phyloP scores from a whole-genome alignment of 2,113 vertebrate genomes.

The Peromyscus californicus region DNA sequence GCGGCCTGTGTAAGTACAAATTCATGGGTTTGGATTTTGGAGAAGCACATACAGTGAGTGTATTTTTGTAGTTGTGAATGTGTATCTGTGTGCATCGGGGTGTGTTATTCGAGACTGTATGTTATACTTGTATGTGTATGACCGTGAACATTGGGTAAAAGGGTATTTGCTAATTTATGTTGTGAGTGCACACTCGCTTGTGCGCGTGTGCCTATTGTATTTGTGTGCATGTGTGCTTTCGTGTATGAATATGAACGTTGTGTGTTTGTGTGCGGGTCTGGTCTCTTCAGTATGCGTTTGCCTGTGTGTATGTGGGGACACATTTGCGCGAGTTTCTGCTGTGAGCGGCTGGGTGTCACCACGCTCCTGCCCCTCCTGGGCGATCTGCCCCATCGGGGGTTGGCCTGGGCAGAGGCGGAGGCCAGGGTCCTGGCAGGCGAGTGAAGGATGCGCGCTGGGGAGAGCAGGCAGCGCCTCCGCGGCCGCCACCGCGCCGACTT shows the following conservation, averaged over 20 bases:
- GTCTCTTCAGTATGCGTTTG: background rate
- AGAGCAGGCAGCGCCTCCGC: conserved; percentile 40
- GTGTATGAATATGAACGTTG: background rate
- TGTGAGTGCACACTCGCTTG: background rate
- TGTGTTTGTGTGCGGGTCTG: background rate
- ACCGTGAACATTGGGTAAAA: background rate
- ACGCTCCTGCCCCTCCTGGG: background rate
- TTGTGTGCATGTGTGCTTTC: background rate
- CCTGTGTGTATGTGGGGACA: background rate
- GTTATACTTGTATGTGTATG: background rate
- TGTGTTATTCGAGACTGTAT: background rate
- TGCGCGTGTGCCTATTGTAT: background rate
- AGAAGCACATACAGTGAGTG: background rate
- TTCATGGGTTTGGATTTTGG: background rate
- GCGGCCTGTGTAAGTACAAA: background rate
- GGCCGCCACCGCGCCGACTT: conserved; percentile 79
- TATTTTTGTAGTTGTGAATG: background rate
- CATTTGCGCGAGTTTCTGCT: background rate
- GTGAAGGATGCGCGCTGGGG: background rate
- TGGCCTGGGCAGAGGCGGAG: background rate
- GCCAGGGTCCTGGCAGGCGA: background rate
- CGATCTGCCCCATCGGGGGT: background rate
- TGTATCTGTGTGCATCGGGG: background rate
- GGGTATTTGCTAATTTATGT: background rate
- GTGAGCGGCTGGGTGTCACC: background rate